Base-by-base conservation (phyloP, 2,797 vertebrate species). In the Microcaecilia unicolor region DNA sequence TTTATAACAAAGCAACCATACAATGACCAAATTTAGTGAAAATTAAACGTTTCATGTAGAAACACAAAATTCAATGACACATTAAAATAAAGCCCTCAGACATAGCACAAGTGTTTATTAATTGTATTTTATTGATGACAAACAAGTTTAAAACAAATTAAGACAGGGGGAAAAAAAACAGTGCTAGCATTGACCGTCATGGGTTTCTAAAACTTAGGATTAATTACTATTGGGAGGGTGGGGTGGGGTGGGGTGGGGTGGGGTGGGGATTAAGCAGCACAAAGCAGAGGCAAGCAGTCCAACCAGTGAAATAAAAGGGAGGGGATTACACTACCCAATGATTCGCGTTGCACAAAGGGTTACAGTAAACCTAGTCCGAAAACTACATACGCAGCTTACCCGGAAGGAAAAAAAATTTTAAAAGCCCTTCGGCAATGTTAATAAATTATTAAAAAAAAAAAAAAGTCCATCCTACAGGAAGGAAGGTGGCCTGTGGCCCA, bases 101-200 rank as follows among this genome's bases (percentile, higher is more conserved):
- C 17, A 42, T 55, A 78, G 71, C 55, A 55, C 74, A 59, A 83
- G 79, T n/a, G 78, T 81, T 85, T 86, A 81, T 79, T 76, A 28
- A 26, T 36, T 56, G 75, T 70, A 53, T 81, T 74, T 61, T 22
- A 55, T 74, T 70, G 66, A 79, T 82, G 80, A 81, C 74, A 78
- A 81, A n/a, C n/a, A 74, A 64, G 54, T 77, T 85, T 80, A 83
- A 87, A 88, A 90, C 72, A 79, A 78, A 81, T 60, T 45, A 63
- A 74, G 61, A 72, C 60, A 51, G 54, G 61, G 61, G 58, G 49
- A 63, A 51, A 67, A 58, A 58, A 78, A 74, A 70, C 55, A 62
- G 76, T 66, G 66, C 67, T 63, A 73, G 72, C 67, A 76, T 78
- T 60, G 68, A 72, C 58, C 70, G 58, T 47, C 72, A 43, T 41